These are phyloP conservation scores for Urosaurus nigricauda DNA, from an alignment of 2,797 vertebrate species.

Conservation along the genomic window DNA sequence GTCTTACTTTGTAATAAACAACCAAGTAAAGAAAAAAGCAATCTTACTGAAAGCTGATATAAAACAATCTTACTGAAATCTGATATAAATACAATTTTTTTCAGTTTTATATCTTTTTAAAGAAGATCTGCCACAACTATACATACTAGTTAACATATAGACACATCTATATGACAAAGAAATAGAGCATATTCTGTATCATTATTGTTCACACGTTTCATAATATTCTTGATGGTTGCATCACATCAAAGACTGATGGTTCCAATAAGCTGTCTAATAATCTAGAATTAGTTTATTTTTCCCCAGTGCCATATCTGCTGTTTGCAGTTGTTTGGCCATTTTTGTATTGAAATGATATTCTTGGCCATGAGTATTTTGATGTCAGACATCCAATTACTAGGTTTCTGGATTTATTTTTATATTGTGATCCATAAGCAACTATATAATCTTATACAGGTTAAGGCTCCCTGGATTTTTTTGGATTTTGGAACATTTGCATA, in stretches of 20 bases:
- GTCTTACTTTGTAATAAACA: slow-evolving; percentile 20
- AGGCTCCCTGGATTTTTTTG: no score
- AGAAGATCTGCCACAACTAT: not conserved
- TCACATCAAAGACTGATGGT: not conserved
- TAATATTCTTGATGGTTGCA: not conserved
- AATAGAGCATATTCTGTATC: not conserved
- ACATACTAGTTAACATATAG: not conserved
- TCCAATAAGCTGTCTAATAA: not conserved
- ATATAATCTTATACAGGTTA: not conserved
- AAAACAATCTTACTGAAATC: fast-evolving
- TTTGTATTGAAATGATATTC: not conserved
- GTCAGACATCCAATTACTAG: not conserved
- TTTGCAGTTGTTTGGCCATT: not conserved
- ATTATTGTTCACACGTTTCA: not conserved
- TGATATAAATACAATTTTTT: fast-evolving
- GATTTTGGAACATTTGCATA: no score
- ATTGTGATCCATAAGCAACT: not conserved
- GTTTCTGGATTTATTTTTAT: not conserved
- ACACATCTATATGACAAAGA: not conserved
- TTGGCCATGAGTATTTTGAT: not conserved
- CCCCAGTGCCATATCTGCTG: not conserved
- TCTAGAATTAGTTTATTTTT: not conserved
- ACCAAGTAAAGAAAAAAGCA: not conserved
- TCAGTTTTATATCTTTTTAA: not conserved
- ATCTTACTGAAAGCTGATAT: not conserved